Evolutionary conservation across 1,140 invertebrate species (phyloP).

Genomic region (Elymnias hypermnestra): DNA sequence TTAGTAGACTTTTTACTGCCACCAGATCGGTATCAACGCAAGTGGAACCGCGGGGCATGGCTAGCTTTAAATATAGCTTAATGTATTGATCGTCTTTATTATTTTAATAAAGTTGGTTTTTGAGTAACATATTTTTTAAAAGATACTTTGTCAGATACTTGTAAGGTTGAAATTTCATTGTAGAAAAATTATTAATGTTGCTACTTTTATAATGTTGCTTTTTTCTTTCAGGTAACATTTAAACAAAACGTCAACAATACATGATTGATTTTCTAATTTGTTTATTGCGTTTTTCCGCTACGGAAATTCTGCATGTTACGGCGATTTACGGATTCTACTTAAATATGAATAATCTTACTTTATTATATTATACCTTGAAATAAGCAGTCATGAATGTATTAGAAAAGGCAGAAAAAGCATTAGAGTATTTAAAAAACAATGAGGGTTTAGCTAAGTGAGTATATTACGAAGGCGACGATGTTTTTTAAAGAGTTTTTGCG

Average conservation of each 20-base stretch:
- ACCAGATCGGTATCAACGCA: no score
- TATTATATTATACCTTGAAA: constrained; percentile 4
- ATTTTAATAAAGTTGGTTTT: no score
- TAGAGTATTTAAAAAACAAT: constrained; percentile 64
- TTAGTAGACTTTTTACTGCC: no score
- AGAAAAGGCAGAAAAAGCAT: constrained; percentile 69
- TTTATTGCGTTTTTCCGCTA: constrained; percentile 14
- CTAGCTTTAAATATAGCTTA: no score
- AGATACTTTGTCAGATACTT: no score
- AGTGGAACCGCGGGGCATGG: no score
- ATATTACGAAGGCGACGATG: constrained; percentile 16
- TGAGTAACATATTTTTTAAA: no score
- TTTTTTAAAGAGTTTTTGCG: constrained; percentile 15
- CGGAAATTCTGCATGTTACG: constrained; percentile 6
- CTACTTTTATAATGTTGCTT: no score
- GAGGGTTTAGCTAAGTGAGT: constrained; percentile 63
- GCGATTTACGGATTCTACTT: constrained; percentile 1
- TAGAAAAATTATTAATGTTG: constrained; percentile 11
- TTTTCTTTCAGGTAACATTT: constrained; percentile 1
- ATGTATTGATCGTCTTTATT: no score
- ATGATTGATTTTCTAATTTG: constrained; percentile 20
- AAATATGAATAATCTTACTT: constrained; percentile 5
- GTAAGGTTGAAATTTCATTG: no score
- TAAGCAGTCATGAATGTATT: constrained; percentile 58
- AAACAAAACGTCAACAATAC: constrained; percentile 10